Evolutionary conservation across 2,888 invertebrate genomes (phyloP), one percentile per base, ranked within the genome.

Genomic region (Lamellibrachia satsuma): DNA sequence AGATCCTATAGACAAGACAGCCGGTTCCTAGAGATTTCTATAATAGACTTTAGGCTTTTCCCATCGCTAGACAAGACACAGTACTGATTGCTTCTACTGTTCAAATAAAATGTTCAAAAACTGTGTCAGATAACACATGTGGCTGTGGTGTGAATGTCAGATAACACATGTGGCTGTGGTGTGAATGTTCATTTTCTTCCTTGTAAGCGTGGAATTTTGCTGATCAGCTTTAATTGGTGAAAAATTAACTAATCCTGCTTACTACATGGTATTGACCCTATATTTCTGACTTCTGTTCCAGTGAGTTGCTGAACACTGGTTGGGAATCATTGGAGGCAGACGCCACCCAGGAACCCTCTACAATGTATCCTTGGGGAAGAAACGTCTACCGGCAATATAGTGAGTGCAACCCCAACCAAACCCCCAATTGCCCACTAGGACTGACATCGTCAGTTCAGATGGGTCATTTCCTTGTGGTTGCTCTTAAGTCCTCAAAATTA

Each of bases 281-380:
- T 75, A 22, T 75, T 6, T 75, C 6, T 75, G 75, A 75, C 75
- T n/a, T 2, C n/a, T 15, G 22, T 75, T 15, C 75, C n/a, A 75
- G 75, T 75, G 75, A n/a, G 75, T n/a, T 75, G 75, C 75, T 75
- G 75, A 75, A 75, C 22, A 75, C 75, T 75, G 75, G 75, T n/a
- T 75, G 75, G 75, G 75, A 75, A 75, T 75, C 75, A 75, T 75
- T n/a, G 15, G 22, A 22, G 75, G 22, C 15, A 75, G 22, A 11
- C 39, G 39, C 39, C 75, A 15, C 75, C 75, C 75, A 22, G 11
- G 75, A 75, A 75, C 15, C 75, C 11, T 75, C 75, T 22, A 15
- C 75, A 75, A n/a, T 22, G 22, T 75, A 75, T 75, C 75, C 75
- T 75, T 75, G 75, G 75, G 75, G 75, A 11, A 75, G 75, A 22